Percentiles rank a stretch among this genome's conserved stretches.
Conservation (phyloP, 2,888 invertebrate genomes). For the Vanessa cardui region DNA sequence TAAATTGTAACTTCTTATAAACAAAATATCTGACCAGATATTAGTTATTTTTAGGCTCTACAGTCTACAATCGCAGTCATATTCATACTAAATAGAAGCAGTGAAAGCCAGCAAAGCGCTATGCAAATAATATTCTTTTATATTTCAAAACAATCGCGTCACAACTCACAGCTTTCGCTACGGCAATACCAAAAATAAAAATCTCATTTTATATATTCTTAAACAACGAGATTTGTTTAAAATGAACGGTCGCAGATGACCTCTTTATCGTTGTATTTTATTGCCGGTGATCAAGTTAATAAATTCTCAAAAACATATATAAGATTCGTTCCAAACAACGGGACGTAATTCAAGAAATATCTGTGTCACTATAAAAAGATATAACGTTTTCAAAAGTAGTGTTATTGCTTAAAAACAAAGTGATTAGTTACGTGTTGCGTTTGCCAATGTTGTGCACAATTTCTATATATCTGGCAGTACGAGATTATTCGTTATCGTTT, state of each 20-base stretch:
- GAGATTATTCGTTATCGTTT: not conserved
- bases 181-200: conserved; percentile 34
- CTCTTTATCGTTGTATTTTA: conserved; percentile 67
- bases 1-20: too few species aligned
- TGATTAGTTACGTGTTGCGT: conserved; percentile 15
- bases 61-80: not conserved
- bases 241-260: conserved; percentile 63
- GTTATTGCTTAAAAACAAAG: conserved; percentile 16
- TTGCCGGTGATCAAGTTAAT: conserved; percentile 63
- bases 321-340: conserved; percentile 49
- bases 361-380: conserved; percentile 56
- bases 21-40: too few species aligned
- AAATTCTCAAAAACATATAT: conserved; percentile 64
- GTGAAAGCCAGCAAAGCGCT: too few species aligned
- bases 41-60: not conserved
- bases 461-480: not conserved
- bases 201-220: conserved; percentile 41
- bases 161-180: conserved; percentile 13
- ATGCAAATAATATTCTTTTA: not conserved
- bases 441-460: not conserved
- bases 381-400: conserved; percentile 28
- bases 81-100: not conserved
- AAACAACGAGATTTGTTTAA: conserved; percentile 47
- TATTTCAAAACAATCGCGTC: conserved; percentile 15
- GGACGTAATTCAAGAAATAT: conserved; percentile 61